Conservation (phyloP, 2,113 vertebrate species). For the Patagioenas fasciata region DNA sequence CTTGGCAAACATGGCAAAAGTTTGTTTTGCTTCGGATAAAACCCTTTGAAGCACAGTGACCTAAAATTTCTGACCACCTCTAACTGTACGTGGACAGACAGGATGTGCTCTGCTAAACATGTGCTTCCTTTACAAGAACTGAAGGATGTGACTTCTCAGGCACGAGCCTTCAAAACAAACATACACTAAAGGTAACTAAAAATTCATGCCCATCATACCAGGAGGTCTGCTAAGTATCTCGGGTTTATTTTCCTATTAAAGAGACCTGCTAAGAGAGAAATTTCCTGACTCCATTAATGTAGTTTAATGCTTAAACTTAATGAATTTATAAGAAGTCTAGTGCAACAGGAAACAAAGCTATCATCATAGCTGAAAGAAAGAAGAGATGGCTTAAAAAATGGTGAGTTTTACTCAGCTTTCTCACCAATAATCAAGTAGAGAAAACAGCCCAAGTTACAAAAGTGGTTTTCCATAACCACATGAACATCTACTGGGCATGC, state of each 20-base stretch:
- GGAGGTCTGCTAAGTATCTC: neutral
- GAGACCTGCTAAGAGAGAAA: neutral
- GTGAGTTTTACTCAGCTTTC: neutral
- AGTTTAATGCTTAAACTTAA: neutral
- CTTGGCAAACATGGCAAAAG: neutral
- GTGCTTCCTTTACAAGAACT: neutral
- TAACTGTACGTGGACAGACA: neutral
- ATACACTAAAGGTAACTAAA: neutral
- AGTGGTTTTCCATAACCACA: neutral
- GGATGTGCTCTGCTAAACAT: neutral
- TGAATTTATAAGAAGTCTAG: neutral
- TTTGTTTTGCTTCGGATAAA: neutral
- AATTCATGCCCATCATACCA: neutral
- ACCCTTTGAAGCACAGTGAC: neutral
- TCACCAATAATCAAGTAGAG: neutral
- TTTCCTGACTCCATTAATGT: neutral
- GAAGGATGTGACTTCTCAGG: neutral
- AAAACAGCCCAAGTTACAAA: neutral
- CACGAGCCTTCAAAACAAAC: neutral
- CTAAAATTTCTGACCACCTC: neutral
- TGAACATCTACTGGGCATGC: neutral
- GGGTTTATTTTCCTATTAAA: neutral
- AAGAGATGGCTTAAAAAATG: neutral
- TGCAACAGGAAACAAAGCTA: neutral
- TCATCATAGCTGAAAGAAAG: neutral